Conservation (phyloP, 2,113 vertebrate genomes). For the Capra hircus region DNA sequence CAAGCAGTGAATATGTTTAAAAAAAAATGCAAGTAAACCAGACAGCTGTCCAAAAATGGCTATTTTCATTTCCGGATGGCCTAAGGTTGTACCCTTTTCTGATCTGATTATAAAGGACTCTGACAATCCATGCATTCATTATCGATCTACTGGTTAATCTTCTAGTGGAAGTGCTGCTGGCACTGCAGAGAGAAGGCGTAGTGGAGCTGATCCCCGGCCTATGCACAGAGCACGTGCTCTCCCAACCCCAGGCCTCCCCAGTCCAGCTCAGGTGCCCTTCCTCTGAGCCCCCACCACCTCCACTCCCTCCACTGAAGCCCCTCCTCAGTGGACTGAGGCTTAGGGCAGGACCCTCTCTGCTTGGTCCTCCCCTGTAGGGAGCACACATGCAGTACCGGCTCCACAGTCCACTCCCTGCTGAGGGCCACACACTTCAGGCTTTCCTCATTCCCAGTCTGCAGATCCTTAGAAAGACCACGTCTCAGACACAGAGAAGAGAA, state of each 20-base stretch:
- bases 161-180: not conserved
- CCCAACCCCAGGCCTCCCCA: no score
- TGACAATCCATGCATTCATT: conserved; percentile 1
- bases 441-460: not conserved
- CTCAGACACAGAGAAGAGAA: not conserved
- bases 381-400: not conserved
- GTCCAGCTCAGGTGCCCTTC: not conserved
- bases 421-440: not conserved
- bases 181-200: not conserved
- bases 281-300: not conserved
- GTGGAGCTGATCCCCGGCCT: not conserved
- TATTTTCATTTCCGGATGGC: not conserved
- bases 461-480: not conserved
- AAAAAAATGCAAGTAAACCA: not conserved
- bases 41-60: not conserved
- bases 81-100: not conserved
- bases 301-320: not conserved
- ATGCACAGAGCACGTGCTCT: not conserved
- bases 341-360: not conserved
- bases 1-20: not conserved
- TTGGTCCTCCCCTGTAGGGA: not conserved
- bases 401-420: not conserved
- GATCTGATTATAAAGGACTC: conserved; percentile 10
- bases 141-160: not conserved
- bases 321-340: not conserved